Base-by-base conservation (phyloP, 2,888 invertebrate genomes). In the Agrilus mali region DNA sequence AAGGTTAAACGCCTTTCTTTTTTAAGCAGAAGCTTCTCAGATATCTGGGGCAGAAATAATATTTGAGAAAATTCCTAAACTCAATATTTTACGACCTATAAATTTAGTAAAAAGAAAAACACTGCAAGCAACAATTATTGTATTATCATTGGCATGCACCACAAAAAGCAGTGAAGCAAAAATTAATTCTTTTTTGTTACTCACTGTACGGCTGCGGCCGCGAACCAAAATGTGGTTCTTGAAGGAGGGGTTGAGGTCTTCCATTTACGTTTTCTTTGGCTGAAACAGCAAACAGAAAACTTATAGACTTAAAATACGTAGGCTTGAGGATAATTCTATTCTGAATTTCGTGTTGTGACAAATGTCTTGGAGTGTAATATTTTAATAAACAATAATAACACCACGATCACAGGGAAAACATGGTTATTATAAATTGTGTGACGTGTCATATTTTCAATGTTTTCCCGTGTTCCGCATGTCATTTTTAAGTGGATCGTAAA, bases 121-220 rank as follows among this genome's bases (percentile, higher is more conserved):
- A 27, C 1, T 3, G 27, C 12, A 15, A 27, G 38, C 15, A 38
- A n/a, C n/a, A n/a, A n/a, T n/a, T n/a, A n/a, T n/a, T n/a, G n/a
- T n/a, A n/a, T n/a, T n/a, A n/a, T n/a, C n/a, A n/a, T 15, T 38
- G 20, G 12, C 15, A 38, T 22, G 27, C 27, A 38, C 20, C n/a
- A 38, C 15, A 7, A 37, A 37, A 17, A 42, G 20, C 12, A 17
- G n/a, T 15, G 40, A 14, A 14, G 13, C 39, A 34, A 34, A 13
- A 34, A 22, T 6, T 8, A 17, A 17, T 7, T 2, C 10, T 20
- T 38, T 13, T n/a, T 35, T 36, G 22, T 33, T 57, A 85, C 85
- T 86, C 73, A 88, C 88, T 86, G 74, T 85, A 90, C 50, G 87
- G 88, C 67, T 86, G 86, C 52, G 88, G 87, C 58, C 87, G 77